phyloP scores from a whole-genome alignment of 2,888 invertebrate genomes.

The Leucozona laternaria region DNA sequence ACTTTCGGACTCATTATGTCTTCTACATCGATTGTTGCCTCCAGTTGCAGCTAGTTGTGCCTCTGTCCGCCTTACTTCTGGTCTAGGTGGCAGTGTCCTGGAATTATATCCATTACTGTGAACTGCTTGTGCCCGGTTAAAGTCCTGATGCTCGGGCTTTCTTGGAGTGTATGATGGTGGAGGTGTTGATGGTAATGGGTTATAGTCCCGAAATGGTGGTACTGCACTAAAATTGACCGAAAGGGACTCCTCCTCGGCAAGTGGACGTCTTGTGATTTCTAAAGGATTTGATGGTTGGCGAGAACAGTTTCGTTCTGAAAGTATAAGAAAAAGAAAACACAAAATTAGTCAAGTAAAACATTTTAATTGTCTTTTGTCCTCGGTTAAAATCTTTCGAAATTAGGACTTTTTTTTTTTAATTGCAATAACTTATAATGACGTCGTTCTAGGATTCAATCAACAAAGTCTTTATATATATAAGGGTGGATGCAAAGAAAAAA shows the following conservation, averaged over 20 bases:
- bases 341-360: slow-evolving; percentile 60
- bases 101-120: slow-evolving; percentile 34
- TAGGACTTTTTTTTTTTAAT: not conserved
- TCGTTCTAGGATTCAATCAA: slow-evolving; percentile 48
- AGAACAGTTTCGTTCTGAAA: slow-evolving; percentile 67
- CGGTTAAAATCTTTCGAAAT: not conserved
- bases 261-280: slow-evolving; percentile 66
- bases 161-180: slow-evolving; percentile 81
- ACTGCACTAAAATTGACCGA: slow-evolving; percentile 67
- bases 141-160: slow-evolving; percentile 33
- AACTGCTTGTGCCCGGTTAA: slow-evolving; percentile 40
- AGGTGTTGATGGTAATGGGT: slow-evolving; percentile 80
- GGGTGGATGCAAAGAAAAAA: slow-evolving; percentile 1
- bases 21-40: slow-evolving; percentile 59
- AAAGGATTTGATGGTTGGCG: slow-evolving; percentile 63
- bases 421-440: not conserved
- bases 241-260: slow-evolving; percentile 18
- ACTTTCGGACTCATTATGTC: slow-evolving; percentile 70
- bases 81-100: slow-evolving; percentile 48
- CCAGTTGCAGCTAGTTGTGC: slow-evolving; percentile 37
- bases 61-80: slow-evolving; percentile 31
- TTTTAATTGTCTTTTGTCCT: slow-evolving; percentile 69
- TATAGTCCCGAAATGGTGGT: slow-evolving; percentile 76
- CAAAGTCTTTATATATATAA: slow-evolving; percentile 7
- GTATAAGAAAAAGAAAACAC: slow-evolving; percentile 28